Percentiles rank a stretch among this genome's conserved stretches.
Conservation (phyloP, 2,797 vertebrate species). For the Cetoscarus ocellatus region DNA sequence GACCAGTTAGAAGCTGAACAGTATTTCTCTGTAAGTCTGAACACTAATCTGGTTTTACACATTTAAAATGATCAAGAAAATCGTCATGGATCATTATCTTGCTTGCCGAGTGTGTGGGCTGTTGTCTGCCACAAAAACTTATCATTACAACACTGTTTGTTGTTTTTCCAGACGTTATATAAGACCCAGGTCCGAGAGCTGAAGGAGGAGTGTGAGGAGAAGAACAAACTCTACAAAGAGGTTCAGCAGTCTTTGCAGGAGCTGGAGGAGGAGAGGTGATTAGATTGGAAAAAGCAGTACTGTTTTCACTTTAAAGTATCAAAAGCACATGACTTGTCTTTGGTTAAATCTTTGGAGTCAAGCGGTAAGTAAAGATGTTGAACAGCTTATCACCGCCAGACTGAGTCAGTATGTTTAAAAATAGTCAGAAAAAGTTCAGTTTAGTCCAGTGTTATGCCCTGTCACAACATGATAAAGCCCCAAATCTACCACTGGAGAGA, state of each 20-base stretch:
- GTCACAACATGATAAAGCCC: no score
- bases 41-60: not conserved
- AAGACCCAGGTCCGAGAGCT: conserved; percentile 98
- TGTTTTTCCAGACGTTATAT: conserved; percentile 90
- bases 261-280: conserved; percentile 94
- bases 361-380: no score
- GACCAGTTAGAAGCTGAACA: conserved; percentile 98
- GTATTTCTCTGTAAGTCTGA: conserved; percentile 94
- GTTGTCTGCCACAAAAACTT: not conserved
- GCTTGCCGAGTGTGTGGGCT: conserved; percentile 6
- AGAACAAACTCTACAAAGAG: conserved; percentile 93
- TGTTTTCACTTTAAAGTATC: not conserved
- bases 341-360: no score
- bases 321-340: no score
- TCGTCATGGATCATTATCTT: no score
- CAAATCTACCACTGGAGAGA: no score
- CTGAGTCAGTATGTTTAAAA: no score
- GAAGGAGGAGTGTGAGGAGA: conserved; percentile 97
- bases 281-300: not conserved
- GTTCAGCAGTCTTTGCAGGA: conserved; percentile 93
- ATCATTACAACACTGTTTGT: not conserved
- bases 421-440: no score
- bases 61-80: no score
- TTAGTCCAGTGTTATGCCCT: no score
- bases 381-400: no score